These are phyloP conservation scores for Watsonalla binaria DNA, from an alignment of 2,888 invertebrate species.

Conservation along the genomic window DNA sequence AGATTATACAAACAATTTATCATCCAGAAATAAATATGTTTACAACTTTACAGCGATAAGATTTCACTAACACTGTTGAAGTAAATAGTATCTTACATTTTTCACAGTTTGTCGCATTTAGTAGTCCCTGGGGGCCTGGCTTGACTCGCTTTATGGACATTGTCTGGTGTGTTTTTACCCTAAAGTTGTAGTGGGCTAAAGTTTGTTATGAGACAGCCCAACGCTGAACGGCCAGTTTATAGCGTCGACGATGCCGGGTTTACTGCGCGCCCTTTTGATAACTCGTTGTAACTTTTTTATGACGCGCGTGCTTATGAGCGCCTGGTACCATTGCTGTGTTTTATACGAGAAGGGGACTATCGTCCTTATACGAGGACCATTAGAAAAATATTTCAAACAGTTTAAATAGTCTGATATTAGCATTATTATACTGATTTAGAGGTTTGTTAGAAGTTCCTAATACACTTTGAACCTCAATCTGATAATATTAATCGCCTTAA, in stretches of 20 bases:
- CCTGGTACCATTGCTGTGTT: conserved; percentile 46
- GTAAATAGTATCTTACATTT: background rate
- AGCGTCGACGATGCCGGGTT: conserved; percentile 46
- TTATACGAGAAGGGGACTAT: conserved; percentile 18
- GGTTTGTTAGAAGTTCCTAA: too few species aligned
- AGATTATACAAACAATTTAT: background rate
- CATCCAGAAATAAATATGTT: background rate
- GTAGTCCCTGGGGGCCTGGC: background rate
- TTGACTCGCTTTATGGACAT: background rate
- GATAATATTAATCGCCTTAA: too few species aligned
- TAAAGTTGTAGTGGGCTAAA: conserved; percentile 31
- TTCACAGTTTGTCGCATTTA: background rate
- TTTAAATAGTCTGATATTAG: background rate
- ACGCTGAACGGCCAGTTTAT: conserved; percentile 48
- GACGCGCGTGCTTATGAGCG: conserved; percentile 52
- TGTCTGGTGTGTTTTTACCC: conserved; percentile 1
- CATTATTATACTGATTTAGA: background rate
- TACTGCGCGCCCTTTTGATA: conserved; percentile 63
- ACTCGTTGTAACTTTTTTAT: conserved; percentile 67
- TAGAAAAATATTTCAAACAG: background rate
- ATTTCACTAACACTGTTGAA: background rate
- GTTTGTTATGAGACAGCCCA: conserved; percentile 28
- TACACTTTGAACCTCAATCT: too few species aligned
- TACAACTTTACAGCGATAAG: background rate
- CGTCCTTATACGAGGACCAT: conserved; percentile 9